These are phyloP conservation scores for Drosophila rhopaloa DNA, from an alignment of 1,140 invertebrate species.

Conservation along the genomic window DNA sequence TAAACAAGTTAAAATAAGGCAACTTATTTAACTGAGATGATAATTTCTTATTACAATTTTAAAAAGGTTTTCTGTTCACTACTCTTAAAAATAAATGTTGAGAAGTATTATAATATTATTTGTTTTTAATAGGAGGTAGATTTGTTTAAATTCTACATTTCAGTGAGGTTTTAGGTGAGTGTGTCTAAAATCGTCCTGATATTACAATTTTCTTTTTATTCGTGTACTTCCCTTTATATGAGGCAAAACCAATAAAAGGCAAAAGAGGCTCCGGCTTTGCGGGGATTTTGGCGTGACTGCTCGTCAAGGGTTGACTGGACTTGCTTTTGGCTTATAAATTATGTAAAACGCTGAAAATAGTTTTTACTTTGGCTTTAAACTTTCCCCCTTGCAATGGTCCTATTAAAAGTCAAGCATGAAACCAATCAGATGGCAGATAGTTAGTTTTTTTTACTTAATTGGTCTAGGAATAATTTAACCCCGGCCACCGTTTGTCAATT, in stretches of 20 bases:
- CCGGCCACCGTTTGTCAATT: slow-evolving; percentile 22
- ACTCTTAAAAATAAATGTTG: too few species aligned
- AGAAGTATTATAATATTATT: too few species aligned
- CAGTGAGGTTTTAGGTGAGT: too few species aligned
- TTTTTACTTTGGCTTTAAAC: slow-evolving; percentile 1
- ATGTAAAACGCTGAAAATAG: slow-evolving; percentile 47
- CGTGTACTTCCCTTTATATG: background rate
- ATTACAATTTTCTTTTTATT: background rate
- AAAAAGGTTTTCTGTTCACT: too few species aligned
- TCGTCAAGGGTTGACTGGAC: slow-evolving; percentile 1
- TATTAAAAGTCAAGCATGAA: slow-evolving; percentile 36
- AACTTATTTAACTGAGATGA: too few species aligned
- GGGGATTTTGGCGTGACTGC: slow-evolving; percentile 23
- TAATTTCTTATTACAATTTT: too few species aligned
- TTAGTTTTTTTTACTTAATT: slow-evolving; percentile 55
- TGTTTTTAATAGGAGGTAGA: too few species aligned
- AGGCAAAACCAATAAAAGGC: background rate
- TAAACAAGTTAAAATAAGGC: too few species aligned
- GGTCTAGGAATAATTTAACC: slow-evolving; percentile 31
- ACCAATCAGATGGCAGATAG: slow-evolving; percentile 39
- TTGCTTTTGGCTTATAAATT: slow-evolving; percentile 50
- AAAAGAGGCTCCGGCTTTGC: background rate
- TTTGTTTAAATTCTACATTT: too few species aligned
- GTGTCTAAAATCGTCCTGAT: background rate
- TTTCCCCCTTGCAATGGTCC: background rate